A percentile compares a stretch with the other conserved stretches of the same genome.
These are phyloP conservation scores for Melanotaenia maccullochi DNA, from an alignment of 2,797 vertebrate species.

Conservation along the genomic window DNA sequence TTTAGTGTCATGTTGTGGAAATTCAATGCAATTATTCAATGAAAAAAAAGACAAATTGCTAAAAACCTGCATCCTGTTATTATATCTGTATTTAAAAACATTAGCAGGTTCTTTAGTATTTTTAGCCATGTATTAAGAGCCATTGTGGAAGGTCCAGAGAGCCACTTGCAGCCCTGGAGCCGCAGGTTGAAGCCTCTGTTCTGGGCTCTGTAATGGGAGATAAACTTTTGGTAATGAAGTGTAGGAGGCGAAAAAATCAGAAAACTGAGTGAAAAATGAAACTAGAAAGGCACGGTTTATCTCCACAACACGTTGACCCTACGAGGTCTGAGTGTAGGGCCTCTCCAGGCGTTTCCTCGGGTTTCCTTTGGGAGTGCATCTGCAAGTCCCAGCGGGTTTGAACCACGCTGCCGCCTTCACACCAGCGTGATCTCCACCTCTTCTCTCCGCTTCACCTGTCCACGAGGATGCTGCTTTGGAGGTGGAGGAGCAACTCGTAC, in stretches of 20 bases:
- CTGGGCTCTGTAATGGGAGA: not conserved
- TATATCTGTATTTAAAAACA: too few species aligned
- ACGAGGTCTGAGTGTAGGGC: not conserved
- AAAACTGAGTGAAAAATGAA: constrained; percentile 9
- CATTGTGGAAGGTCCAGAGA: too few species aligned
- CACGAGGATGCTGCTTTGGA: constrained; percentile 92
- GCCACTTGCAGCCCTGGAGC: too few species aligned
- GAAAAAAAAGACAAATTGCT: too few species aligned
- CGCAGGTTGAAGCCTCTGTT: too few species aligned
- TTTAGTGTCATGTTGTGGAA: too few species aligned
- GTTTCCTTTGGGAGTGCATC: constrained; percentile 41
- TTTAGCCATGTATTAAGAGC: too few species aligned
- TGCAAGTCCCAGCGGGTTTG: constrained; percentile 27
- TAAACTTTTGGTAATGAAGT: constrained; percentile 1
- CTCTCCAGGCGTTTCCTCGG: constrained; percentile 28
- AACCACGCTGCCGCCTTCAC: constrained; percentile 70
- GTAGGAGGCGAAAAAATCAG: not conserved
- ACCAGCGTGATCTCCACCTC: constrained; percentile 98
- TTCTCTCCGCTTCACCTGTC: constrained; percentile 91
- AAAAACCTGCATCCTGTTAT: too few species aligned
- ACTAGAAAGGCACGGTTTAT: constrained; percentile 54
- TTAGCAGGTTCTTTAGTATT: too few species aligned
- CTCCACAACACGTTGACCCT: constrained; percentile 41
- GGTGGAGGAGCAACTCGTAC: constrained; percentile 91
- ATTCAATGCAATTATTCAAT: too few species aligned